Conservation (phyloP, 2,888 invertebrate species). For the Lasioglossum malachurum region DNA sequence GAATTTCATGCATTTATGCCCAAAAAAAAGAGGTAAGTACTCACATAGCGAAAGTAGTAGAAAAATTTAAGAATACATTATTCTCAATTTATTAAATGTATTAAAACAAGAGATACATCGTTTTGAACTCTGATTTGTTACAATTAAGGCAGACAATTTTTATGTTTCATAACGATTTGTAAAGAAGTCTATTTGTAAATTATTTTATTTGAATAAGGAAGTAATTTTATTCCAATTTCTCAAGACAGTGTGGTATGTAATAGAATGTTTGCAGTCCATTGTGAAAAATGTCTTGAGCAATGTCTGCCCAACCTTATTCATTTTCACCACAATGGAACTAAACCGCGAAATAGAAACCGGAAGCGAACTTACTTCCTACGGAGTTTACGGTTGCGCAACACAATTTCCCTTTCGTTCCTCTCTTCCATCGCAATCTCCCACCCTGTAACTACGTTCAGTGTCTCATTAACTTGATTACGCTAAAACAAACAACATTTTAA, state of each 20-base stretch:
- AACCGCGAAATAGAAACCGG: conserved; percentile 11
- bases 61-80: neutral
- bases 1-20: neutral
- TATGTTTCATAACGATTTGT: neutral
- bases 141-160: neutral
- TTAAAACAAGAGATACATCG: neutral
- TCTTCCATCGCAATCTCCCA: neutral
- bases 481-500: neutral
- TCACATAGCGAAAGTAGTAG: neutral
- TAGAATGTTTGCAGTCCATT: neutral
- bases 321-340: neutral
- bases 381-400: neutral
- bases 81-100: neutral
- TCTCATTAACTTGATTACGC: neutral
- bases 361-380: conserved; percentile 6
- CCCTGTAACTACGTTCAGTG: neutral
- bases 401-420: neutral
- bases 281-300: neutral
- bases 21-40: neutral
- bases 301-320: neutral
- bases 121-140: neutral
- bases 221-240: neutral
- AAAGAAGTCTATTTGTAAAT: neutral
- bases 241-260: neutral
- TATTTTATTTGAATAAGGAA: neutral